A percentile compares a stretch with the other conserved stretches of the same genome.
phyloP scores from a whole-genome alignment of 23 tunicate species.

The Clavelina lepadiformis region DNA sequence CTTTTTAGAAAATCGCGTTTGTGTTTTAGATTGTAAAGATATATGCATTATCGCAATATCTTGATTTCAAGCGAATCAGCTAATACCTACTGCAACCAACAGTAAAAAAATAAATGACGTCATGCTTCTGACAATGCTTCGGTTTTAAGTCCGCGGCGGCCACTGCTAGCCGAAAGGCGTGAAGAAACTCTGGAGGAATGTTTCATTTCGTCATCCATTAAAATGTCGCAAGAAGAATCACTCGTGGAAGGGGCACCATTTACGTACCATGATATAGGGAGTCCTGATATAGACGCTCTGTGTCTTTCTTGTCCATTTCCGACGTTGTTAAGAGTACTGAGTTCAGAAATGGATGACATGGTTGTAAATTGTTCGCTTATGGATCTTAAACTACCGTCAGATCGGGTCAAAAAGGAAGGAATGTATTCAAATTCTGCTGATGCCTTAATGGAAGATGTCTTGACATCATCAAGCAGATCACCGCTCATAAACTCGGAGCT shows the following conservation, averaged over 20 bases:
- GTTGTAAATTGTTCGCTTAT: neutral
- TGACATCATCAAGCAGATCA: neutral
- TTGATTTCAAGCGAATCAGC: too few species aligned
- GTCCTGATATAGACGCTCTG: slow-evolving; percentile 15
- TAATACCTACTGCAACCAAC: too few species aligned
- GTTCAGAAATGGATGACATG: neutral
- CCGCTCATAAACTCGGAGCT: neutral
- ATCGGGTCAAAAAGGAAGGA: neutral
- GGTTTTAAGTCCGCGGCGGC: neutral
- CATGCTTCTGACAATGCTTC: neutral
- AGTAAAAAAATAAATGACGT: too few species aligned
- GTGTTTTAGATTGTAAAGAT: too few species aligned
- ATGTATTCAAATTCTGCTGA: neutral
- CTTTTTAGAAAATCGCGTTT: too few species aligned
- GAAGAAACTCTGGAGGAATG: neutral
- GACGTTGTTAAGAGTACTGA: neutral
- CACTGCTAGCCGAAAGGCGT: neutral
- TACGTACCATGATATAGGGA: slow-evolving; percentile 27
- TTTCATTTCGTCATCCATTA: neutral
- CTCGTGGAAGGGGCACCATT: neutral
- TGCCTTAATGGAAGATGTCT: neutral
- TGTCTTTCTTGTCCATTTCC: neutral
- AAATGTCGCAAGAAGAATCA: neutral
- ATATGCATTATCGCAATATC: too few species aligned
- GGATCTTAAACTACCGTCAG: neutral